Percentiles rank a stretch among this genome's conserved stretches.
These are phyloP conservation scores for Conistra vaccinii DNA, from an alignment of 2,888 invertebrate species.

Conservation along the genomic window DNA sequence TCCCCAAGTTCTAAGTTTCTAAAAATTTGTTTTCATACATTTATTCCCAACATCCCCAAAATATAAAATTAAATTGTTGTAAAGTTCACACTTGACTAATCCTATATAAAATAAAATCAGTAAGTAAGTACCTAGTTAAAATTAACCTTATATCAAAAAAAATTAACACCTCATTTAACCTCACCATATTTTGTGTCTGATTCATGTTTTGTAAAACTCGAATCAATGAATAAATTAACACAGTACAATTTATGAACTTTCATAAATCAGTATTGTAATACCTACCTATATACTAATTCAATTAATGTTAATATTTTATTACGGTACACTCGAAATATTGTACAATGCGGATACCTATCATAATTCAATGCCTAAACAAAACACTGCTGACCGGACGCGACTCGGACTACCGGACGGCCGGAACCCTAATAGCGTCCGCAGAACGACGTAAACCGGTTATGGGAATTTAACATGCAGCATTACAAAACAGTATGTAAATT, in stretches of 20 bases:
- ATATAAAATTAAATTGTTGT: too few species aligned
- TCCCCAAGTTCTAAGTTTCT: too few species aligned
- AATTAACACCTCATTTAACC: too few species aligned
- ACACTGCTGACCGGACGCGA: constrained; percentile 30
- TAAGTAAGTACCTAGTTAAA: too few species aligned
- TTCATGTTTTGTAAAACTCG: constrained; percentile 1
- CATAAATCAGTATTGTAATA: constrained; percentile 18
- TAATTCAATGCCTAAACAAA: constrained; percentile 38
- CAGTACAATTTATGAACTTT: constrained; percentile 11
- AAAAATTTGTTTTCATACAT: too few species aligned
- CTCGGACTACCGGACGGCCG: constrained; percentile 17
- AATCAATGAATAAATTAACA: constrained; percentile 20
- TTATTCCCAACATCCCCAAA: too few species aligned
- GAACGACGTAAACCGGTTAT: constrained; percentile 44
- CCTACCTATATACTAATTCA: neutral
- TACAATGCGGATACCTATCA: constrained; percentile 31
- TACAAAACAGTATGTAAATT: constrained; percentile 39
- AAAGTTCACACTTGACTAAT: too few species aligned
- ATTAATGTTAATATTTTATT: constrained; percentile 1
- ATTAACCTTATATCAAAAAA: neutral
- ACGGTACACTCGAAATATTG: constrained; percentile 18
- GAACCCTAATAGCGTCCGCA: constrained; percentile 35
- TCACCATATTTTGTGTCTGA: neutral
- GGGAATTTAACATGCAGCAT: constrained; percentile 37
- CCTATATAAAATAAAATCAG: too few species aligned